Evolutionary conservation across 2,888 invertebrate species (phyloP), one percentile per base, ranked within the genome.

Genomic region (Mythimna ferrago): DNA sequence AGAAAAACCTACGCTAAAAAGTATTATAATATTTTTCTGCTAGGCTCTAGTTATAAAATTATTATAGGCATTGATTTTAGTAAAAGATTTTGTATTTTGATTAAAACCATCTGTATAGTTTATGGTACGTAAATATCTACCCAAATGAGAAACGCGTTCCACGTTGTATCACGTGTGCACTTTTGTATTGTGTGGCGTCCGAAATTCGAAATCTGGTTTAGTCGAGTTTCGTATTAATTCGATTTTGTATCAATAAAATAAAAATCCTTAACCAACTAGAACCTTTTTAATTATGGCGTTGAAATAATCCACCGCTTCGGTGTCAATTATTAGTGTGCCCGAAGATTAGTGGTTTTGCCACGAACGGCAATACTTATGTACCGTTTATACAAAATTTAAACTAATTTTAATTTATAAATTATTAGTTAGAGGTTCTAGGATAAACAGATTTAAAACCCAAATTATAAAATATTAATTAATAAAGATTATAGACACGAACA

Each of bases 141-240:
- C 21, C 53, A 71, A 77, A 82, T 72, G 32, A 58, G 74, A 74
- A 56, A 76, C 83, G 73, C 71, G 85, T 85, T 84, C 84, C 84
- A 84, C 84, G 84, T 84, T 73, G 85, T 80, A 69, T 83, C 74
- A 85, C 84, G 84, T 84, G 85, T 85, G 73, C 73, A 61, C 71
- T 71, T 71, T 70, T 78, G 71, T 67, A 44, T 38, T 56, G 56
- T 14, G 69, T 66, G 51, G 72, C 53, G 32, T 68, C 64, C 14
- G 32, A 38, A 65, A 14, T 41, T 51, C 32, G n/a, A 26, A 44
- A n/a, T 48, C 44, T 3, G 7, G 2, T 66, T 76, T 73, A 76
- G 73, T 67, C 73, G 73, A 71, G 4, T 70, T 14, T 21, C 16
- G 0, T 7, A 44, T n/a, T 41, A 14, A 21, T 19, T 21, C 2